Conservation (phyloP, 2,113 vertebrate species). For the Struthio camelus region DNA sequence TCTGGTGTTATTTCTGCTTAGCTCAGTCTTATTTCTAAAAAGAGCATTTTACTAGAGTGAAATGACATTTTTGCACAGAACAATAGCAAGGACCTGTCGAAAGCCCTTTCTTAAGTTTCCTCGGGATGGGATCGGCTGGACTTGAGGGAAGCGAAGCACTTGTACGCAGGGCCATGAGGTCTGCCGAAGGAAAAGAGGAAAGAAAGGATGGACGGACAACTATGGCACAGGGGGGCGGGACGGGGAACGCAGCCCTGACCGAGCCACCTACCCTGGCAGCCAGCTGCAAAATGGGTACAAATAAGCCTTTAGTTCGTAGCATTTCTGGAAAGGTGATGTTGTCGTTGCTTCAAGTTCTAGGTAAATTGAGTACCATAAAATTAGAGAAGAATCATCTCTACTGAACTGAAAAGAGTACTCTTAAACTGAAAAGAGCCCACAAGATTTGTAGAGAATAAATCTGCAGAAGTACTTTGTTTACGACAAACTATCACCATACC, state of each 20-base stretch:
- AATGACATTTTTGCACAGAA: background rate
- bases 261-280: no score
- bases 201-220: background rate
- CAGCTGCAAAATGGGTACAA: no score
- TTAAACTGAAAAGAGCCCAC: background rate
- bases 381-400: background rate
- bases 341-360: background rate
- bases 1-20: background rate
- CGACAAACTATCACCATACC: background rate
- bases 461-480: background rate
- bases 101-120: background rate
- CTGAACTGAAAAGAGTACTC: background rate
- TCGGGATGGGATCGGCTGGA: background rate
- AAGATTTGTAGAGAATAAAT: no score
- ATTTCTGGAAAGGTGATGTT: background rate
- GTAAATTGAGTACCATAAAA: background rate
- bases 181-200: no score
- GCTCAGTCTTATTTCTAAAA: background rate
- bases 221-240: no score
- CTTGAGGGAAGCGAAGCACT: background rate
- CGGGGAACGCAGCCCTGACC: no score
- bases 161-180: no score
- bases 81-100: background rate
- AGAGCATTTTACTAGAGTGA: background rate
- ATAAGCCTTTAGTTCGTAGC: no score